phyloP scores from a whole-genome alignment of 2,888 invertebrate species.

The Lacanobia wlatinum region DNA sequence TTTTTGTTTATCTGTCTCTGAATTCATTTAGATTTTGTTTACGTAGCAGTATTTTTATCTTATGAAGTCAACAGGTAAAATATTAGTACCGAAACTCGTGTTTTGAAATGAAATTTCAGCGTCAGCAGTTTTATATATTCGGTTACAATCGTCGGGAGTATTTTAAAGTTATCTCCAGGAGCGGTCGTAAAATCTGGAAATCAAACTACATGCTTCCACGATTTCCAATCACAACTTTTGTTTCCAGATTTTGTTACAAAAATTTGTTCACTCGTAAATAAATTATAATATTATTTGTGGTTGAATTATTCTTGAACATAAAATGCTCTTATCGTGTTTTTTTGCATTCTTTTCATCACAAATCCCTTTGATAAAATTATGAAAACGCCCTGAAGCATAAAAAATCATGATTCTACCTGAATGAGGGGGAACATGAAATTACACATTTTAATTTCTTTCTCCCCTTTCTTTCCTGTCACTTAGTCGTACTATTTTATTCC shows the following conservation, averaged over 20 bases:
- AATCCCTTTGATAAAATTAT: slow-evolving; percentile 35
- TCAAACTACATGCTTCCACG: slow-evolving; percentile 22
- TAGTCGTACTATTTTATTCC: slow-evolving; percentile 3
- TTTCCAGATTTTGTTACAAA: neutral
- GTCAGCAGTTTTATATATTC: slow-evolving; percentile 35
- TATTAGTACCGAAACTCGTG: slow-evolving; percentile 8
- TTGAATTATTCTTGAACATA: neutral
- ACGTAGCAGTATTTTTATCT: slow-evolving; percentile 3
- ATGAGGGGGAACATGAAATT: slow-evolving; percentile 37
- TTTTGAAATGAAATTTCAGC: slow-evolving; percentile 17
- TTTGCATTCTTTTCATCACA: slow-evolving; percentile 17
- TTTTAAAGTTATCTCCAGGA: slow-evolving; percentile 49
- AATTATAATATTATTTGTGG: neutral
- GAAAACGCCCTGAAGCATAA: slow-evolving; percentile 27
- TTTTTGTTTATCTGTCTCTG: slow-evolving; percentile 1
- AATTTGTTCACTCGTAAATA: slow-evolving; percentile 1
- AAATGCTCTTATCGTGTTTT: neutral
- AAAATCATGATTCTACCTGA: slow-evolving; percentile 32
- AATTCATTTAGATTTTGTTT: slow-evolving; percentile 17
- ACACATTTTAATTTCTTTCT: slow-evolving; percentile 43
- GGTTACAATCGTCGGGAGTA: slow-evolving; percentile 21
- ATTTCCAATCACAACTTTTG: slow-evolving; percentile 37
- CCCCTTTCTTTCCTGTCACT: neutral
- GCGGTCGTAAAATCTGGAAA: slow-evolving; percentile 35
- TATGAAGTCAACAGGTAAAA: slow-evolving; percentile 31